phyloP scores from a whole-genome alignment of 2,888 invertebrate genomes.

The Hydraecia micacea region DNA sequence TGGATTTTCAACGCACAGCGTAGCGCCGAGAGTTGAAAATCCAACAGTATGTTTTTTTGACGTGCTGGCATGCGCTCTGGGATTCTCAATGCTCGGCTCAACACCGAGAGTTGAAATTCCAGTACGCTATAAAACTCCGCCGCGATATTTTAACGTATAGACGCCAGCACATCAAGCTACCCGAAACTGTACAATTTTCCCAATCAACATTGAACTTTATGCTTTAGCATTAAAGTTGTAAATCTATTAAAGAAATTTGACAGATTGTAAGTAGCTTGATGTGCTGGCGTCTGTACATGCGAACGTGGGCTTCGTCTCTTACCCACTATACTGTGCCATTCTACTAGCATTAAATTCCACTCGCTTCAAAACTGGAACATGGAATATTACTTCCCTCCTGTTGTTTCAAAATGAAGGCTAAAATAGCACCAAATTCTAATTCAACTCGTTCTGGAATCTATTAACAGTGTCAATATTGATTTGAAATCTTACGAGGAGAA shows the following conservation, averaged over 20 bases:
- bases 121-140: background rate
- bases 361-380: slow-evolving; percentile 31
- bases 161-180: too few relatives aligned
- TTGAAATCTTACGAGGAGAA: slow-evolving; percentile 38
- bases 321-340: slow-evolving; percentile 7
- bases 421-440: slow-evolving; percentile 38
- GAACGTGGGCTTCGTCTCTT: slow-evolving; percentile 3
- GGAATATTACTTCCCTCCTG: slow-evolving; percentile 27
- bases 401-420: slow-evolving; percentile 24
- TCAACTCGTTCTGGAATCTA: slow-evolving; percentile 36
- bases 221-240: too few relatives aligned
- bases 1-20: background rate
- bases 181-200: too few relatives aligned
- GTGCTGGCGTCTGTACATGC: too few relatives aligned
- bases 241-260: too few relatives aligned
- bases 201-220: too few relatives aligned
- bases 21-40: background rate
- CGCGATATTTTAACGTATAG: background rate
- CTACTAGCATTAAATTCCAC: slow-evolving; percentile 5
- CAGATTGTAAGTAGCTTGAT: too few relatives aligned
- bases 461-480: slow-evolving; percentile 54
- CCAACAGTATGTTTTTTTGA: background rate
- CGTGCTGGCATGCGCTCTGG: background rate
- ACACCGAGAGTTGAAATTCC: background rate
- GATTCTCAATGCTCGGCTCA: background rate